Evolutionary conservation across 1,140 invertebrate genomes (phyloP).

Genomic region (silkworm (Bombyx mori)): DNA sequence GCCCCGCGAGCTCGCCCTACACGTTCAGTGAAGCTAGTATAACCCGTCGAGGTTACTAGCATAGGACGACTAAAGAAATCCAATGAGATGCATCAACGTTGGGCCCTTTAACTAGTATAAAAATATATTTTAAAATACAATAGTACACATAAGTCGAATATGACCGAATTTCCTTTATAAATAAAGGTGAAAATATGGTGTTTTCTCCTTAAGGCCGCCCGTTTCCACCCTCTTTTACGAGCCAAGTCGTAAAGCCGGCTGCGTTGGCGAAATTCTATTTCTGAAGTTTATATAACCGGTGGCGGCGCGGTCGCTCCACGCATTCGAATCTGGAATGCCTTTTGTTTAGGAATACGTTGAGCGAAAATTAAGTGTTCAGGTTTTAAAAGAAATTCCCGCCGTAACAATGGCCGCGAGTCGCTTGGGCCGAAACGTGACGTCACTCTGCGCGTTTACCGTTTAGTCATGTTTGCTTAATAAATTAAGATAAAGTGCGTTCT

Average conservation of each 20-base stretch:
- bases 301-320: constrained; percentile 22
- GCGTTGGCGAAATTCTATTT: constrained; percentile 43
- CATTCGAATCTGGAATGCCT: constrained; percentile 13
- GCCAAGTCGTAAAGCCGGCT: constrained; percentile 36
- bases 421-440: constrained; percentile 13
- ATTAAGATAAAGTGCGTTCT: constrained; percentile 22
- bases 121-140: neutral
- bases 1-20: no score
- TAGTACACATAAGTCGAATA: constrained; percentile 4
- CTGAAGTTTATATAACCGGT: constrained; percentile 45
- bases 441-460: constrained; percentile 14
- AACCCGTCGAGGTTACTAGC: no score
- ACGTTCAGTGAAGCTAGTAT: no score
- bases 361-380: constrained; percentile 16
- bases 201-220: constrained; percentile 20
- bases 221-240: constrained; percentile 32
- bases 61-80: no score
- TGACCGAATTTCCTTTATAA: constrained; percentile 25
- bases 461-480: constrained; percentile 29
- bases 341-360: constrained; percentile 27
- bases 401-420: constrained; percentile 10
- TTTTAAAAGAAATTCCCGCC: constrained; percentile 17
- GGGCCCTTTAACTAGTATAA: neutral
- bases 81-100: no score
- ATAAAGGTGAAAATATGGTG: constrained; percentile 35